A percentile compares a stretch with the other conserved stretches of the same genome.
These are phyloP conservation scores for Tipula unca DNA, from an alignment of 2,888 invertebrate species.

Conservation along the genomic window DNA sequence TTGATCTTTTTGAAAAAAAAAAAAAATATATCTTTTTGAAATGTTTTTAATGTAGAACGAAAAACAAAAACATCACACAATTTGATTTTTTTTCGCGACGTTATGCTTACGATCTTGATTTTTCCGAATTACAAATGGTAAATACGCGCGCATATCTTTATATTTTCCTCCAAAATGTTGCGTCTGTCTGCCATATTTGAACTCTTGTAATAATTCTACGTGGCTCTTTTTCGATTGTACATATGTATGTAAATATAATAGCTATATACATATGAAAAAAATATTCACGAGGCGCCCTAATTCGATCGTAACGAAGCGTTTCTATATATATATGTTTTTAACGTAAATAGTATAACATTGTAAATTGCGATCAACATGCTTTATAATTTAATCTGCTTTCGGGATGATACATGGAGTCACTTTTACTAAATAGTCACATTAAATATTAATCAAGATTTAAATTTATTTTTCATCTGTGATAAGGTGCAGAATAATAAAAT, in stretches of 20 bases:
- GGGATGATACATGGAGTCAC: too few species aligned
- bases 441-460: too few species aligned
- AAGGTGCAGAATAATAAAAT: too few species aligned
- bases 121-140: constrained; percentile 1
- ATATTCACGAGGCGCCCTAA: too few species aligned
- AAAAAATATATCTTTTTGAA: not conserved
- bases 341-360: too few species aligned
- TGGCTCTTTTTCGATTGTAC: not conserved
- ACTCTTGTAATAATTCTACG: not conserved
- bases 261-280: not conserved
- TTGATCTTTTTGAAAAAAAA: not conserved
- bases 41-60: constrained; percentile 8
- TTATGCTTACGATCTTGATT: not conserved
- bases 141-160: not conserved
- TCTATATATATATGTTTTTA: too few species aligned
- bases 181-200: not conserved
- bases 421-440: too few species aligned
- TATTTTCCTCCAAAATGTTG: not conserved
- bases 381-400: too few species aligned
- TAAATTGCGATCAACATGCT: too few species aligned
- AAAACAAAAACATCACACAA: constrained; percentile 9
- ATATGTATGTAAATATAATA: not conserved
- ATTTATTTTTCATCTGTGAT: too few species aligned
- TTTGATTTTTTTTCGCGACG: not conserved
- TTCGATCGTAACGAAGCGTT: too few species aligned